Evolutionary conservation across 2,888 invertebrate species (phyloP).

Genomic region (Xestia c-nigrum): DNA sequence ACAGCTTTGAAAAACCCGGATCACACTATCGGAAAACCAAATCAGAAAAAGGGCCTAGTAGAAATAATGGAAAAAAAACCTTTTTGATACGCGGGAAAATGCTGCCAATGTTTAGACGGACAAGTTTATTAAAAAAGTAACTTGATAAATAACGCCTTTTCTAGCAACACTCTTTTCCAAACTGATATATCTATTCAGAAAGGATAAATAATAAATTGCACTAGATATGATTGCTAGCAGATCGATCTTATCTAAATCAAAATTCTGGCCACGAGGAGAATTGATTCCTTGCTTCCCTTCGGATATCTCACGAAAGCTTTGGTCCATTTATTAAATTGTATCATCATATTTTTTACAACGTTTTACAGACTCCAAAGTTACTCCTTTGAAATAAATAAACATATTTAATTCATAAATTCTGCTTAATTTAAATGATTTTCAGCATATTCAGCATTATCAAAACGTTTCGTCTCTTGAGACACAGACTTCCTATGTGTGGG

Average conservation of each 20-base stretch:
- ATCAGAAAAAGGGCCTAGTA: conserved; percentile 29
- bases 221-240: conserved; percentile 54
- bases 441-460: too few species aligned
- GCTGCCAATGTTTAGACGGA: conserved; percentile 12
- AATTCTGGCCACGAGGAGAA: conserved; percentile 50
- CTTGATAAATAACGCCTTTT: not conserved
- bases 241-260: conserved; percentile 44
- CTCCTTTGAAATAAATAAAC: not conserved
- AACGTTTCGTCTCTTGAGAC: not conserved
- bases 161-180: not conserved
- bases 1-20: conserved; percentile 25
- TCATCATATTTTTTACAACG: not conserved
- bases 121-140: conserved; percentile 39
- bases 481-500: not conserved
- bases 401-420: not conserved
- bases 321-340: conserved; percentile 13
- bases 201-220: conserved; percentile 55
- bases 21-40: conserved; percentile 39
- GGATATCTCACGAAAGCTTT: conserved; percentile 24
- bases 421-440: not conserved
- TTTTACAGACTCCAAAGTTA: not conserved
- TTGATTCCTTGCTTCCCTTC: conserved; percentile 25
- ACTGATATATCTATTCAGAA: conserved; percentile 18
- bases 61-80: conserved; percentile 30
- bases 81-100: conserved; percentile 17